Evolutionary conservation across 2,888 invertebrate species (phyloP).

Genomic region (Oconnorella tubifera): DNA sequence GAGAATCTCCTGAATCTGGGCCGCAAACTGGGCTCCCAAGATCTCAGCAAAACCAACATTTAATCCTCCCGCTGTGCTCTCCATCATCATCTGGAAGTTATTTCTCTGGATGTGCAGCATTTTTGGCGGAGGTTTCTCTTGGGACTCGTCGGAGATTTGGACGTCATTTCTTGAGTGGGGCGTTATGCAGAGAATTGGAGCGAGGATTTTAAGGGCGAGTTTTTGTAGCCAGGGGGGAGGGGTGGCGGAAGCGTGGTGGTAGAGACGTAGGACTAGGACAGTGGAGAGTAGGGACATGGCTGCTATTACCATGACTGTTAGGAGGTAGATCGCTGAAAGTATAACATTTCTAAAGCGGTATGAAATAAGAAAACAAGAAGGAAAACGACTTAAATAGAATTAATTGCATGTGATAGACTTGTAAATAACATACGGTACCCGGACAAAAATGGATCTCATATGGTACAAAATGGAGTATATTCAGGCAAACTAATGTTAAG

Average conservation of each 20-base stretch:
- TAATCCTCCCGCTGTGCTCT: too few relatives aligned
- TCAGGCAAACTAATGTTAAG: too few relatives aligned
- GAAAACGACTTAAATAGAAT: too few relatives aligned
- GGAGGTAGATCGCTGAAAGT: conserved; percentile 35
- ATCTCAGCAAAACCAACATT: too few relatives aligned
- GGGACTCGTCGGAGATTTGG: neutral
- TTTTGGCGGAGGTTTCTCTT: neutral
- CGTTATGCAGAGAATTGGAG: neutral
- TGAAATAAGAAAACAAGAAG: too few relatives aligned
- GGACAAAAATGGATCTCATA: too few relatives aligned
- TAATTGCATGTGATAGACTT: too few relatives aligned
- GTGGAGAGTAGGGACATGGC: conserved; percentile 27
- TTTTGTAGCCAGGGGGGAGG: conserved; percentile 28
- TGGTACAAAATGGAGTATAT: too few relatives aligned
- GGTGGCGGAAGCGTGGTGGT: conserved; percentile 21
- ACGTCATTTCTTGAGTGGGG: neutral
- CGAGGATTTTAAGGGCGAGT: conserved; percentile 20
- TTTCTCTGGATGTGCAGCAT: neutral
- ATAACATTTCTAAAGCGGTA: too few relatives aligned
- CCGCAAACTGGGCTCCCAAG: neutral
- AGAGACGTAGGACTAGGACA: conserved; percentile 28
- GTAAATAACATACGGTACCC: too few relatives aligned
- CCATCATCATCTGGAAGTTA: neutral
- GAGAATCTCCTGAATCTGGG: neutral
- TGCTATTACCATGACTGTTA: conserved; percentile 32